phyloP scores from a whole-genome alignment of 2,113 vertebrate species.

The Passer montanus region DNA sequence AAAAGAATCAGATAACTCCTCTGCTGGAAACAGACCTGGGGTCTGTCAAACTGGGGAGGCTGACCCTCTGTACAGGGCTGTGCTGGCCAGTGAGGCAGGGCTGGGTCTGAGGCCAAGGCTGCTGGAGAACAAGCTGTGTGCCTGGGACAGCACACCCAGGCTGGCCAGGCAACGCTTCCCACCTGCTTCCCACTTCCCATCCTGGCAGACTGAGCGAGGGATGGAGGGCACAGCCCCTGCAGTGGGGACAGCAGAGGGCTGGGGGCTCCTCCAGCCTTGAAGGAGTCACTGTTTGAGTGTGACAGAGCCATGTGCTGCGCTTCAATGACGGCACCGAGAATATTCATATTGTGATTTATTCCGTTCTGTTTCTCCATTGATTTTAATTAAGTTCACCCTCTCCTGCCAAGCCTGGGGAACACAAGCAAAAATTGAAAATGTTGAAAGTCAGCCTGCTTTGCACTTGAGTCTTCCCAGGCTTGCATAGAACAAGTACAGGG shows the following conservation, averaged over 20 bases:
- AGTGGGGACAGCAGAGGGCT: not conserved
- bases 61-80: not conserved
- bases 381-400: slow-evolving; percentile 74
- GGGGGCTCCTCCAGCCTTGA: not conserved
- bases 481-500: not conserved
- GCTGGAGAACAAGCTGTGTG: not conserved
- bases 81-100: not conserved
- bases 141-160: fast-evolving
- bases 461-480: slow-evolving; percentile 31
- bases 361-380: slow-evolving; percentile 67
- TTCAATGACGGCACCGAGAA: not conserved
- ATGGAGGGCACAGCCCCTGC: not conserved
- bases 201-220: fast-evolving
- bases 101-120: not conserved
- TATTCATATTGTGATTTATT: slow-evolving; percentile 58
- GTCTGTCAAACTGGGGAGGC: not conserved
- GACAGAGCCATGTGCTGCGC: not conserved
- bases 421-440: slow-evolving; percentile 43
- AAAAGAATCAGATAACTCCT: not conserved
- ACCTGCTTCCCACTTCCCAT: not conserved
- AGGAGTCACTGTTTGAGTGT: not conserved
- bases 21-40: not conserved
- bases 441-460: slow-evolving; percentile 17
- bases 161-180: fast-evolving
- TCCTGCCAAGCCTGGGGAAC: slow-evolving; percentile 59